Evolutionary conservation across 2,888 invertebrate genomes (phyloP).

Genomic region (Meloe dianella): DNA sequence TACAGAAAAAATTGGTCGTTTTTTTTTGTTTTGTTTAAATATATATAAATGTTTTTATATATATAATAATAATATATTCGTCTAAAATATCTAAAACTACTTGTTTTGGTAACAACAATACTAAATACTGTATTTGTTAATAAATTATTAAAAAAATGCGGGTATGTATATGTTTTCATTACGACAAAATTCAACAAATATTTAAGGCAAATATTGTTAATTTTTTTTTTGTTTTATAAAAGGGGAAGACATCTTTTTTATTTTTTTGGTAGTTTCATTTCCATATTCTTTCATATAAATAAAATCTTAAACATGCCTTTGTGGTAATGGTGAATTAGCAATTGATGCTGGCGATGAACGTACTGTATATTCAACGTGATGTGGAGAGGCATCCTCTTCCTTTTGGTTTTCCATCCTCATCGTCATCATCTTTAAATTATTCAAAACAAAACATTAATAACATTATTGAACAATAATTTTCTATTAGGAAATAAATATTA

Average conservation of each 20-base stretch:
- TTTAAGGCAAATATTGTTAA: conserved; percentile 9
- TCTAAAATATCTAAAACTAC: conserved; percentile 8
- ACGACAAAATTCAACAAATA: not conserved
- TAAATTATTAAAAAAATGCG: conserved; percentile 31
- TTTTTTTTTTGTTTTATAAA: not conserved
- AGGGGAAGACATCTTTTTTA: not conserved
- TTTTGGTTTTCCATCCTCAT: conserved; percentile 67
- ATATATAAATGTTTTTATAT: not conserved
- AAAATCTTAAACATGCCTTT: conserved; percentile 43
- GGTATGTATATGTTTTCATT: not conserved
- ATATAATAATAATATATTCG: not conserved
- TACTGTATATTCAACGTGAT: conserved; percentile 64
- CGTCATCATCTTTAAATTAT: conserved; percentile 46
- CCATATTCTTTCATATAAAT: not conserved
- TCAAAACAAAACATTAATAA: not conserved
- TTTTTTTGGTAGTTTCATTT: not conserved
- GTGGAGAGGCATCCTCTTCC: conserved; percentile 70
- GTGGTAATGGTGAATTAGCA: conserved; percentile 50
- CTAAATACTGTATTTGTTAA: conserved; percentile 42
- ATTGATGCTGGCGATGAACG: conserved; percentile 51
- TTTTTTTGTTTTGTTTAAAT: not conserved
- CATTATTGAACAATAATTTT: conserved; percentile 54
- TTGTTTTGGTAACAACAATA: conserved; percentile 40
- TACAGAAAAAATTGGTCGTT: conserved; percentile 6
- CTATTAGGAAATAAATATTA: conserved; percentile 27